These are phyloP conservation scores for Odontocolon sp. DNA, from an alignment of 2,888 invertebrate species.

Conservation along the genomic window DNA sequence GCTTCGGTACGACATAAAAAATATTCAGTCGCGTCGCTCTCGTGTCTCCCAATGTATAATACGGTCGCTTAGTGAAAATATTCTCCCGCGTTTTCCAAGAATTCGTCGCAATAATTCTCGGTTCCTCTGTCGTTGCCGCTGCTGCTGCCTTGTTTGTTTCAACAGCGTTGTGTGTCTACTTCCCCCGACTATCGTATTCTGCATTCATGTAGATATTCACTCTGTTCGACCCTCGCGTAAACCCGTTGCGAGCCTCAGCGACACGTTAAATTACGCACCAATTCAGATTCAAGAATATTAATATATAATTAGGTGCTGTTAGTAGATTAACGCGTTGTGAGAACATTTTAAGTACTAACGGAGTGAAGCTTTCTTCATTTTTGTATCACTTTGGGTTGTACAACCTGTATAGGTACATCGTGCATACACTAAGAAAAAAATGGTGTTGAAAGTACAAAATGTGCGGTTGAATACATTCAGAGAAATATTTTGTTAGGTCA, in stretches of 20 bases:
- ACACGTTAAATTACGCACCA: constrained; percentile 10
- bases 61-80: constrained; percentile 2
- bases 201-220: background rate
- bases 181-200: background rate
- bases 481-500: too few relatives aligned
- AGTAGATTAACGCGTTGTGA: background rate
- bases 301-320: constrained; percentile 2
- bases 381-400: too few relatives aligned
- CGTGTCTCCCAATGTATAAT: background rate
- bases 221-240: background rate
- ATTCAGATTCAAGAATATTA: background rate
- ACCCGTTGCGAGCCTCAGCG: background rate
- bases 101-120: constrained; percentile 10
- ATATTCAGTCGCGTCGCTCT: constrained; percentile 1
- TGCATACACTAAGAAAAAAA: too few relatives aligned
- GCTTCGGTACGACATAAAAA: constrained; percentile 11
- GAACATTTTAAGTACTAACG: too few relatives aligned
- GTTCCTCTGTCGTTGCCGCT: constrained; percentile 7
- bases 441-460: too few relatives aligned
- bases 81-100: constrained; percentile 14
- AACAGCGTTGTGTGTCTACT: background rate
- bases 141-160: background rate
- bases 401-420: too few relatives aligned
- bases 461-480: too few relatives aligned
- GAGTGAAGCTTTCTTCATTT: too few relatives aligned